phyloP scores from a whole-genome alignment of 2,888 invertebrate species.

The Fissipunctia ypsillon region DNA sequence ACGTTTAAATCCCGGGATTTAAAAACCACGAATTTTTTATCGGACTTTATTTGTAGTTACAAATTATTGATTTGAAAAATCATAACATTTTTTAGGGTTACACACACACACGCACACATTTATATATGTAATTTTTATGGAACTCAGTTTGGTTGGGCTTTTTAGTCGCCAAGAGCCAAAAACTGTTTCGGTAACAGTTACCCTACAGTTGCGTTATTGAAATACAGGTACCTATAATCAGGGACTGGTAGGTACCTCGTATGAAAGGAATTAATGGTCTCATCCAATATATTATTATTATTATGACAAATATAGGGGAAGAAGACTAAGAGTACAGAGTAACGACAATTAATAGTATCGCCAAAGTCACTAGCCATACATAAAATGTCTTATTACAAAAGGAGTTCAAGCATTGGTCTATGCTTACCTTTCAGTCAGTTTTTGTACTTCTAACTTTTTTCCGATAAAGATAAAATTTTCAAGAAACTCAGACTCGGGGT shows the following conservation, averaged over 20 bases:
- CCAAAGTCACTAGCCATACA: neutral
- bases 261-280: neutral
- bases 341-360: neutral
- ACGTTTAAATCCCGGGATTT: too few species aligned
- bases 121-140: too few species aligned
- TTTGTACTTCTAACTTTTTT: neutral
- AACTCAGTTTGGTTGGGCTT: neutral
- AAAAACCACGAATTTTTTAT: too few species aligned
- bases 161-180: neutral
- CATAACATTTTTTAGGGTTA: too few species aligned
- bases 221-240: neutral
- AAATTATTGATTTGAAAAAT: too few species aligned
- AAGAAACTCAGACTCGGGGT: neutral
- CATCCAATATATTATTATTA: neutral
- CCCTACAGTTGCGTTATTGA: neutral
- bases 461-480: neutral
- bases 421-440: neutral
- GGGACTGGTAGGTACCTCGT: neutral
- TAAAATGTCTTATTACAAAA: neutral
- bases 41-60: too few species aligned
- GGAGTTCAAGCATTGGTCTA: neutral
- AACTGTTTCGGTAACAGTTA: neutral
- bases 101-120: too few species aligned
- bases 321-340: neutral
- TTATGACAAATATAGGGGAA: neutral